Percentiles rank a stretch among this genome's conserved stretches.
These are phyloP conservation scores for Folsomia candida DNA, from an alignment of 2,888 invertebrate genomes.

Conservation along the genomic window DNA sequence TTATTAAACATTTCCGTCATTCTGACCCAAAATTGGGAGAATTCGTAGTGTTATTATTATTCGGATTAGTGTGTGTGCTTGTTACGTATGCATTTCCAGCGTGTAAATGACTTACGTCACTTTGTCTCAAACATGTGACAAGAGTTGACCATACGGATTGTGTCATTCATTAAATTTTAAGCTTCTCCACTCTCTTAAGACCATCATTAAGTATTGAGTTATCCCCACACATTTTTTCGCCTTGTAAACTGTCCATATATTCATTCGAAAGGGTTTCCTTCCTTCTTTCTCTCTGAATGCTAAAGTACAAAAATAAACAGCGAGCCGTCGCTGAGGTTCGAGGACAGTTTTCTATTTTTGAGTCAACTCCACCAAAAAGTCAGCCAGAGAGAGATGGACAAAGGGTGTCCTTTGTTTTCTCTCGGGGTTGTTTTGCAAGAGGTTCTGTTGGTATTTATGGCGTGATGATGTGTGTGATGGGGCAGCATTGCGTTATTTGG, in stretches of 20 bases:
- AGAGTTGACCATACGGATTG: not conserved
- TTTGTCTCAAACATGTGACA: not conserved
- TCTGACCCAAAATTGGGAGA: not conserved
- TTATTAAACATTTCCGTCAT: slow-evolving; percentile 1
- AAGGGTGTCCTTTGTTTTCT: not conserved
- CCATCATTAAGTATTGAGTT: not conserved
- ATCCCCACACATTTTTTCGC: not conserved
- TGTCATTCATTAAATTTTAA: slow-evolving; percentile 2
- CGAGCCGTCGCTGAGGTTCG: too few species aligned
- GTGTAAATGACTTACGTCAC: too few species aligned
- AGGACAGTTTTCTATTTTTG: not conserved
- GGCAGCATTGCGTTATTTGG: too few species aligned
- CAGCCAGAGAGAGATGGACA: not conserved
- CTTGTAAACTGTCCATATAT: not conserved
- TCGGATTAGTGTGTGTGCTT: not conserved
- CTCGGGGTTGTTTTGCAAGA: not conserved
- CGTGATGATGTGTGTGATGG: too few species aligned
- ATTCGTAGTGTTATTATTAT: not conserved
- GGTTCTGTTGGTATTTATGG: too few species aligned
- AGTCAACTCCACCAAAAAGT: too few species aligned
- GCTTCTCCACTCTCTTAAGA: not conserved
- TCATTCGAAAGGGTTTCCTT: not conserved
- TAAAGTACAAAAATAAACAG: not conserved
- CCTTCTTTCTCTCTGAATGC: not conserved
- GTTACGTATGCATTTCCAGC: too few species aligned